phyloP scores from a whole-genome alignment of 1,140 invertebrate species.

The Zaprionus capensis region DNA sequence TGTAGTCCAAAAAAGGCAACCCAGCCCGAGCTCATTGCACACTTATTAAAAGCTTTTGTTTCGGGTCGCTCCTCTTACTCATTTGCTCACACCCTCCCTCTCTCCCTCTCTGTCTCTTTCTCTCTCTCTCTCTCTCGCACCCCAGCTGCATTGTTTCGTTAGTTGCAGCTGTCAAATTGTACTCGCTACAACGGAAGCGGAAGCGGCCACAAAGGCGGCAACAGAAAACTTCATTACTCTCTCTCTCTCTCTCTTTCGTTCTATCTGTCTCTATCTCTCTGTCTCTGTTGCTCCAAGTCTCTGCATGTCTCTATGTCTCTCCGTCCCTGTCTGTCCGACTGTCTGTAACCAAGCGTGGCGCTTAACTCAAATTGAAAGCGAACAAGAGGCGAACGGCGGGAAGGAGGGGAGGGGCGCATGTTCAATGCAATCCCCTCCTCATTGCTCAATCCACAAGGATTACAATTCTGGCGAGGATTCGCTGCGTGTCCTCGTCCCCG shows the following conservation, averaged over 20 bases:
- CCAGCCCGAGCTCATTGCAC: conserved; percentile 9
- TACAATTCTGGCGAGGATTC: conserved; percentile 1
- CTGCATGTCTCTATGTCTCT: conserved; percentile 4
- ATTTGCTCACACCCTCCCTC: not conserved
- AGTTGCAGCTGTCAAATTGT: conserved; percentile 77
- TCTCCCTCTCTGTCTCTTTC: not conserved
- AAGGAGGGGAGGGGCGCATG: not conserved
- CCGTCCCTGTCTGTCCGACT: not conserved
- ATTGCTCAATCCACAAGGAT: conserved; percentile 1
- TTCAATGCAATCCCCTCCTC: conserved; percentile 33
- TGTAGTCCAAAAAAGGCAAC: not conserved
- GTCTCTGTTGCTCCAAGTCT: not conserved
- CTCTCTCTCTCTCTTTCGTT: conserved; percentile 24
- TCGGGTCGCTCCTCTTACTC: not conserved
- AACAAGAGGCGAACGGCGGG: not conserved
- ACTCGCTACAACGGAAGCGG: conserved; percentile 34
- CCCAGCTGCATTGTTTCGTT: conserved; percentile 47
- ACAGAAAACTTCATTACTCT: conserved; percentile 71
- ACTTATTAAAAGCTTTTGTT: conserved; percentile 50
- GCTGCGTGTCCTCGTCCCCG: not conserved
- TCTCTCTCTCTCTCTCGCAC: not conserved
- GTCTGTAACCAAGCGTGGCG: conserved; percentile 52
- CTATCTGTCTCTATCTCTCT: not conserved
- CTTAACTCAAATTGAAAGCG: conserved; percentile 74
- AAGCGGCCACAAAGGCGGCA: conserved; percentile 54